Evolutionary conservation across 2,113 vertebrate genomes (phyloP).

Genomic region (Chamaea fasciata): DNA sequence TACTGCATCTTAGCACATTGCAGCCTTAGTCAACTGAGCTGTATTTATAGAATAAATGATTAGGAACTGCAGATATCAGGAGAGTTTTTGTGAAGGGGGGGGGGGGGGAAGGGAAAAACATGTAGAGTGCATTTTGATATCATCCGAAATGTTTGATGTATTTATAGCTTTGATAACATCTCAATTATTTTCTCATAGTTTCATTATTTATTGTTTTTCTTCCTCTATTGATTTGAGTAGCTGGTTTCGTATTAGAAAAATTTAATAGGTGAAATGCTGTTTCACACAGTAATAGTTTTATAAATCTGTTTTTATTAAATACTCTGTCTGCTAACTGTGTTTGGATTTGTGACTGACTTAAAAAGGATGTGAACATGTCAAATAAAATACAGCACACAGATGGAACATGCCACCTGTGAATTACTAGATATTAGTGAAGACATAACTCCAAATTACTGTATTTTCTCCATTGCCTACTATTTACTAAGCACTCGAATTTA

Average conservation of each 20-base stretch:
- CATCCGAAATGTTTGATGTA: neutral
- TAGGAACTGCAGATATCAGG: neutral
- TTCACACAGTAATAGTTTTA: constrained; percentile 26
- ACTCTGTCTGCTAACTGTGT: constrained; percentile 30
- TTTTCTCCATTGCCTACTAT: constrained; percentile 7
- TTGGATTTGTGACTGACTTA: constrained; percentile 44
- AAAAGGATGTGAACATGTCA: constrained; percentile 41
- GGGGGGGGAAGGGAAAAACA: neutral
- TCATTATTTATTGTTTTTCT: neutral
- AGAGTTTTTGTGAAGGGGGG: neutral
- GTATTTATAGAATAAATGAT: constrained; percentile 28
- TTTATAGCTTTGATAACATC: neutral
- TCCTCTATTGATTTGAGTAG: constrained; percentile 1
- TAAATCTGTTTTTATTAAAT: constrained; percentile 34
- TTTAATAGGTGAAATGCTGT: neutral
- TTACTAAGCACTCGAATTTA: neutral
- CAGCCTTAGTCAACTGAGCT: constrained; percentile 49
- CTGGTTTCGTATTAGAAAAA: neutral
- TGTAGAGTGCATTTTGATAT: neutral
- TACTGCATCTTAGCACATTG: constrained; percentile 47
- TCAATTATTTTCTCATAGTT: neutral
- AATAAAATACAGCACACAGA: constrained; percentile 17
- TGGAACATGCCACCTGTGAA: constrained; percentile 44
- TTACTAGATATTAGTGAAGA: constrained; percentile 40
- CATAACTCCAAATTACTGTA: constrained; percentile 41